phyloP scores from a whole-genome alignment of 1,140 invertebrate species.

The Apis dorsata region DNA sequence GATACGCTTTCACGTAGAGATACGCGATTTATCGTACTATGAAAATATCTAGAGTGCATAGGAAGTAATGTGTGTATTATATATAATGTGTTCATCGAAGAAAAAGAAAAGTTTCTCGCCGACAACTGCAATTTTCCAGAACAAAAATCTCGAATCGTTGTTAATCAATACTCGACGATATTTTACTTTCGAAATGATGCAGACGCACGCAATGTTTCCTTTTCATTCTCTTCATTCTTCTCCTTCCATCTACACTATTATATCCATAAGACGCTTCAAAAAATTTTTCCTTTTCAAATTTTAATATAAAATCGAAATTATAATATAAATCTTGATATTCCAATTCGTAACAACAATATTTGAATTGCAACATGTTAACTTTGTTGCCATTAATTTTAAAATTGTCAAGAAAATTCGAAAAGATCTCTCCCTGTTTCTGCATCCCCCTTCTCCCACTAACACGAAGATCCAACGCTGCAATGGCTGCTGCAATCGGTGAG shows the following conservation, averaged over 20 bases:
- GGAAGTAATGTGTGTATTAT: conserved; percentile 10
- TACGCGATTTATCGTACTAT: conserved; percentile 1
- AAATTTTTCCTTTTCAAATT: no score
- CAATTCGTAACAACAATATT: no score
- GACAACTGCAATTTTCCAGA: background rate
- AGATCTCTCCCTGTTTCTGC: conserved; percentile 3
- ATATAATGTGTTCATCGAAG: background rate
- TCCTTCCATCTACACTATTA: background rate
- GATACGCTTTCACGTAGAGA: conserved; percentile 13
- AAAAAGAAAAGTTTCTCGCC: background rate
- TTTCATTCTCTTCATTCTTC: background rate
- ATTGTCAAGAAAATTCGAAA: no score
- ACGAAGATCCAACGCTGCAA: background rate
- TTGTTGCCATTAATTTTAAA: no score
- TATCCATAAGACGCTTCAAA: background rate
- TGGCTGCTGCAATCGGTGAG: conserved; percentile 31
- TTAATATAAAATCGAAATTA: no score
- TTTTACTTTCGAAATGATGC: background rate
- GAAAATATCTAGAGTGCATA: background rate
- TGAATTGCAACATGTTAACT: no score
- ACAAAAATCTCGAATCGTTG: no score
- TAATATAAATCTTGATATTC: no score
- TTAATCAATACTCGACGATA: no score
- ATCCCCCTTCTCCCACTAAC: no score
- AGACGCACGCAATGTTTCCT: no score